These are phyloP conservation scores for Heliconius hewitsoni DNA, from an alignment of 1,140 invertebrate genomes.

Conservation along the genomic window DNA sequence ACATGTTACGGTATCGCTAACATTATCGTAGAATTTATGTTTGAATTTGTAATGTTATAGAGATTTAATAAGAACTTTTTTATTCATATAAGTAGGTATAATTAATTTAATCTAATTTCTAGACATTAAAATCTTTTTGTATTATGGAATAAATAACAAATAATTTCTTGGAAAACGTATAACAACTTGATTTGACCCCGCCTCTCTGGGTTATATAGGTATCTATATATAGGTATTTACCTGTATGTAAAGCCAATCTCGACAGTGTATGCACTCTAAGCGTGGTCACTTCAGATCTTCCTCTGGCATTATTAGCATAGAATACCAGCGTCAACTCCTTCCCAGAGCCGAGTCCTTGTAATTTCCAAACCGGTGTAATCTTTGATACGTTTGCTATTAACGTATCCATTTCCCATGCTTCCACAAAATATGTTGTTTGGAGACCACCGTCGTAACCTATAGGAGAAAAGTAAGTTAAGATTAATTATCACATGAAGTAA, in stretches of 20 bases:
- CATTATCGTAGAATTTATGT: background rate
- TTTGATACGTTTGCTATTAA: slow-evolving; percentile 78
- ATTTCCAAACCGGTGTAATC: slow-evolving; percentile 78
- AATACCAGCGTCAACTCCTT: slow-evolving; percentile 81
- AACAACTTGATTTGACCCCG: no score
- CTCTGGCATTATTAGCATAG: slow-evolving; percentile 85
- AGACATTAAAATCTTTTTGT: no score
- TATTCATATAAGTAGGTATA: no score
- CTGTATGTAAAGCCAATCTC: slow-evolving; percentile 69
- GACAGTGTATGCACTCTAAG: slow-evolving; percentile 71
- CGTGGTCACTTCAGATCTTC: slow-evolving; percentile 81
- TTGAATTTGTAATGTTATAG: background rate
- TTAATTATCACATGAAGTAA: background rate
- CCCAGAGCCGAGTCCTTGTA: slow-evolving; percentile 80
- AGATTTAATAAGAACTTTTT: background rate
- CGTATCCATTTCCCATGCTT: slow-evolving; percentile 80
- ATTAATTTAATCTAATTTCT: no score
- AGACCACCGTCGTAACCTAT: slow-evolving; percentile 94
- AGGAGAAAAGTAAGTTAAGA: background rate
- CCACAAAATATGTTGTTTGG: slow-evolving; percentile 90
- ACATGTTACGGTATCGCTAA: background rate
- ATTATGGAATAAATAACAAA: no score
- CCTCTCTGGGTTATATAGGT: no score
- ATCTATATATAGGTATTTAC: slow-evolving; percentile 36
- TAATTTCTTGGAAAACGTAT: no score